Percentiles rank a stretch among this genome's conserved stretches.
These are phyloP conservation scores for Neofelis nebulosa DNA, from an alignment of 2,113 vertebrate species.

Conservation along the genomic window DNA sequence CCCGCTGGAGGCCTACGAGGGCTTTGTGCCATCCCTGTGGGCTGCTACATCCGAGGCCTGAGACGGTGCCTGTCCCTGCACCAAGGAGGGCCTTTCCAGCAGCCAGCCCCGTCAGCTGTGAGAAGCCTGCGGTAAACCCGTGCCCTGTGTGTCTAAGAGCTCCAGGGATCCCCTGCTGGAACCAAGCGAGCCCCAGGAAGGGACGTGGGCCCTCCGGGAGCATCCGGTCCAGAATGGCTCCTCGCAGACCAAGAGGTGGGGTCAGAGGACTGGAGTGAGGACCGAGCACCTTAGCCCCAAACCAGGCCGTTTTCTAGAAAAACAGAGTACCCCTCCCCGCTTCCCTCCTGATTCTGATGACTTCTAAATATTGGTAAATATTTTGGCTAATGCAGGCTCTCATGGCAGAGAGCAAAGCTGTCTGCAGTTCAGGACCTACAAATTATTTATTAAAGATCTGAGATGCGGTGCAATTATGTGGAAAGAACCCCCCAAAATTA, in stretches of 20 bases:
- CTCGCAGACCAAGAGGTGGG: neutral
- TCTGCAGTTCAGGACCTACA: conserved; percentile 87
- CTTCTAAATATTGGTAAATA: conserved; percentile 86
- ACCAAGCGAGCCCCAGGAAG: neutral
- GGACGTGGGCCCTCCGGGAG: fast-evolving
- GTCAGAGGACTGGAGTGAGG: neutral
- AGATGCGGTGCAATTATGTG: conserved; percentile 89
- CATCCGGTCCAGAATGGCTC: fast-evolving
- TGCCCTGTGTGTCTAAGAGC: neutral
- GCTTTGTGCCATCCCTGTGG: neutral
- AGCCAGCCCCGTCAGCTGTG: fast-evolving
- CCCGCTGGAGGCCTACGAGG: neutral
- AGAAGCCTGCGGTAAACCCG: neutral
- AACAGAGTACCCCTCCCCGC: conserved; percentile 24
- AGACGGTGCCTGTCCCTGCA: neutral
- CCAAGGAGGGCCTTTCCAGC: neutral
- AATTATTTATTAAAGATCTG: conserved; percentile 93
- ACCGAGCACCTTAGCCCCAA: neutral
- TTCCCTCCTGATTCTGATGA: conserved; percentile 62
- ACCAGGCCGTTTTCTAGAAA: neutral
- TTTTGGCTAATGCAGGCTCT: conserved; percentile 91
- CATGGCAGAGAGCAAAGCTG: conserved; percentile 83
- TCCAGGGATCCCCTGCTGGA: neutral
- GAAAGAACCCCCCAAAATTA: conserved; percentile 89
- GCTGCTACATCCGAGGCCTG: neutral